phyloP scores from a whole-genome alignment of 2,797 vertebrate genomes.

The Lithobates sylvaticus region DNA sequence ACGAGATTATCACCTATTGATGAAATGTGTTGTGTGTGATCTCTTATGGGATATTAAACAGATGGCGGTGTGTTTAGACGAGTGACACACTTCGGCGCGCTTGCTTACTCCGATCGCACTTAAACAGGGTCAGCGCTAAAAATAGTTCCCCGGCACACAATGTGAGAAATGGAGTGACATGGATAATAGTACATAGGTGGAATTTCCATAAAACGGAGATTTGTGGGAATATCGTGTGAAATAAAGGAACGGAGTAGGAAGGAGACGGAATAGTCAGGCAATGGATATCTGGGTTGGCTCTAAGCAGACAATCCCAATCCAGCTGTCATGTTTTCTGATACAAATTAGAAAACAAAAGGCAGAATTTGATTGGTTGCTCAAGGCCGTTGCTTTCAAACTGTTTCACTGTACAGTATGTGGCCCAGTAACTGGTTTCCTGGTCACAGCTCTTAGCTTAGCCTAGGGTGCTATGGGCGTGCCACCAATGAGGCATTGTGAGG shows the following conservation, averaged over 20 bases:
- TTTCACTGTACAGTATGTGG: not conserved
- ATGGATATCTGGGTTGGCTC: too few species aligned
- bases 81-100: slow-evolving; percentile 9
- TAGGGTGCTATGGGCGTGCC: too few species aligned
- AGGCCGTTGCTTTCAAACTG: too few species aligned
- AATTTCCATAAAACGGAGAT: not conserved
- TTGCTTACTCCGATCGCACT: slow-evolving; percentile 17
- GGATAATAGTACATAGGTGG: not conserved
- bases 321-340: too few species aligned
- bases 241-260: not conserved
- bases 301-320: too few species aligned
- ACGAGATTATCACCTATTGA: slow-evolving; percentile 48
- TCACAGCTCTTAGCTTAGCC: not conserved
- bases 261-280: too few species aligned
- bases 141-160: not conserved
- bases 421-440: too few species aligned
- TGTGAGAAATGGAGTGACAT: slow-evolving; percentile 5
- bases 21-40: slow-evolving; percentile 38
- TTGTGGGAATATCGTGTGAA: not conserved
- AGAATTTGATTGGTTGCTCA: too few species aligned
- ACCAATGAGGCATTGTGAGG: too few species aligned
- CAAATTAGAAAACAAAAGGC: too few species aligned
- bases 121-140: slow-evolving; percentile 39
- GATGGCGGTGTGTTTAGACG: slow-evolving; percentile 39
- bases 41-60: slow-evolving; percentile 44